phyloP scores from a whole-genome alignment of 2,888 invertebrate species.

The Lasioglossum vierecki region DNA sequence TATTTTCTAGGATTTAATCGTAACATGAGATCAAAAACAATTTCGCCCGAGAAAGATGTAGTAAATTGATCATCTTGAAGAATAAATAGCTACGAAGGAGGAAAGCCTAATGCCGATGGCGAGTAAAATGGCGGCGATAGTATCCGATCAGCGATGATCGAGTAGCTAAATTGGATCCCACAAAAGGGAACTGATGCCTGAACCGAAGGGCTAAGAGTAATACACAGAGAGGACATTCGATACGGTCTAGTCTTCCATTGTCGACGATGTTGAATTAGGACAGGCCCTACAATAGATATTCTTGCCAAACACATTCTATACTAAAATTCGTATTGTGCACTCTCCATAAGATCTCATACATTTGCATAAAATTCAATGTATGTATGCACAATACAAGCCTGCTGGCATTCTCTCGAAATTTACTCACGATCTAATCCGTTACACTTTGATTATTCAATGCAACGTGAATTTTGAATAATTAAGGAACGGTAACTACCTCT shows the following conservation, averaged over 20 bases:
- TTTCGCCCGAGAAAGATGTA: neutral
- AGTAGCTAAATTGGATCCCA: neutral
- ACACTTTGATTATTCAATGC: neutral
- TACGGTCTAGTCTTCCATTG: neutral
- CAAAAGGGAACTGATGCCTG: neutral
- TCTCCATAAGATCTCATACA: neutral
- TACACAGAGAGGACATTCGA: neutral
- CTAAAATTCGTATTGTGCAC: neutral
- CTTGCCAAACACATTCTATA: neutral
- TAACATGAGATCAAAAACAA: neutral
- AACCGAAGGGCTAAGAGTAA: neutral
- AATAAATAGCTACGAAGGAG: neutral
- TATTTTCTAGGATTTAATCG: no score
- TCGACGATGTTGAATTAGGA: constrained; percentile 1
- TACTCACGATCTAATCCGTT: neutral
- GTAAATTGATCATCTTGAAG: neutral
- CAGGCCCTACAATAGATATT: neutral
- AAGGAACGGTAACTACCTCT: neutral
- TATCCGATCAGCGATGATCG: constrained; percentile 2
- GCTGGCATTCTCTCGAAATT: neutral
- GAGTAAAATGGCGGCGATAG: neutral
- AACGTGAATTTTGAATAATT: neutral
- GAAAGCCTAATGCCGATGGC: neutral
- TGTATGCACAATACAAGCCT: neutral
- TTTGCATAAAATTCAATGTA: neutral